A percentile compares a stretch with the other conserved stretches of the same genome.
These are phyloP conservation scores for Ischnus inquisitorius DNA, from an alignment of 2,888 invertebrate species.

Conservation along the genomic window DNA sequence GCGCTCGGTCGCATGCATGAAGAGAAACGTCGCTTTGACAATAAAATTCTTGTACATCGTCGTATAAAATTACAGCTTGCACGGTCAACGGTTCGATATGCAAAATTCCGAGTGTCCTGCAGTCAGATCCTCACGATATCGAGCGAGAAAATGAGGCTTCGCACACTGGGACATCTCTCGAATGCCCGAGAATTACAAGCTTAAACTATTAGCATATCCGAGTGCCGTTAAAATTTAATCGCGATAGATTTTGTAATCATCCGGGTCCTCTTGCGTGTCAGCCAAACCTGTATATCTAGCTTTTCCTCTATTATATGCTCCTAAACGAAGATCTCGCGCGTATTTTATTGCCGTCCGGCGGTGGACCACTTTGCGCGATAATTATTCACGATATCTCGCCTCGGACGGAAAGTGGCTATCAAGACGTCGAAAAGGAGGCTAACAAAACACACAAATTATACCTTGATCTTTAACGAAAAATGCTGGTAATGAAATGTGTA, in stretches of 20 bases:
- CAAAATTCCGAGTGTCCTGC: slow-evolving; percentile 15
- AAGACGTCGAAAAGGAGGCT: slow-evolving; percentile 26
- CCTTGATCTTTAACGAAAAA: slow-evolving; percentile 32
- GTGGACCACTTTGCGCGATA: slow-evolving; percentile 64
- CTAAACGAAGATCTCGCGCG: slow-evolving; percentile 45
- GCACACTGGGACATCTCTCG: slow-evolving; percentile 14
- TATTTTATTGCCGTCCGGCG: slow-evolving; percentile 64
- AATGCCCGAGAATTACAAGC: slow-evolving; percentile 9
- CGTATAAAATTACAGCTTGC: slow-evolving; percentile 40
- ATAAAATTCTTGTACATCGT: slow-evolving; percentile 26
- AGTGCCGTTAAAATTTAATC: slow-evolving; percentile 76
- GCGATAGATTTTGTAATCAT: slow-evolving; percentile 71
- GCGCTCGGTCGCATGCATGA: slow-evolving; percentile 18
- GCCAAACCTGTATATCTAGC: slow-evolving; percentile 26
- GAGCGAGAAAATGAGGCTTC: slow-evolving; percentile 15
- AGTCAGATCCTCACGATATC: slow-evolving; percentile 10
- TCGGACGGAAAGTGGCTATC: slow-evolving; percentile 19
- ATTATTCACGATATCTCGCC: slow-evolving; percentile 67
- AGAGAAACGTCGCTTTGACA: slow-evolving; percentile 27
- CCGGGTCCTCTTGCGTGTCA: slow-evolving; percentile 53
- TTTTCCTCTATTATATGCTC: slow-evolving; percentile 54
- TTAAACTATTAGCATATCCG: slow-evolving; percentile 76
- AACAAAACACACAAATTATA: slow-evolving; percentile 7
- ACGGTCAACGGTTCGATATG: slow-evolving; percentile 23
- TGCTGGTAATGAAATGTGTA: background rate